Evolutionary conservation across 2,888 invertebrate genomes (phyloP).

Genomic region (Bombylius discolor): DNA sequence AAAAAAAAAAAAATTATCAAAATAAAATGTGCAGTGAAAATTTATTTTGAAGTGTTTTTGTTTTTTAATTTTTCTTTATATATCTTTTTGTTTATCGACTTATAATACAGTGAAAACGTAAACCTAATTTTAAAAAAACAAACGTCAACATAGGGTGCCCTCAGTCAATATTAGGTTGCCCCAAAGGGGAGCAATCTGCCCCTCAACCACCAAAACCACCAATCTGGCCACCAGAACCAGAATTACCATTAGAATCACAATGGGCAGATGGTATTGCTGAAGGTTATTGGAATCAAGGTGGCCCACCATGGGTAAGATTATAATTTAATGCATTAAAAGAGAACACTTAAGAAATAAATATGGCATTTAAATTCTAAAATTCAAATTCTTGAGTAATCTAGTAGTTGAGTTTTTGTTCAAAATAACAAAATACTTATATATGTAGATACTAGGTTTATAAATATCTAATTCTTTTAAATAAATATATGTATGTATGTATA

Average conservation of each 20-base stretch:
- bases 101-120: no score
- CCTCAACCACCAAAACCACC: conserved; percentile 22
- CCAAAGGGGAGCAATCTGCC: conserved; percentile 23
- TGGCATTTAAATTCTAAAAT: background rate
- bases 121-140: background rate
- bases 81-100: no score
- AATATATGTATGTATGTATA: no score
- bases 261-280: conserved; percentile 27
- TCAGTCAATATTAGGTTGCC: conserved; percentile 27
- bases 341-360: background rate
- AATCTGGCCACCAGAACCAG: conserved; percentile 25
- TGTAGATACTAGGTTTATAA: no score
- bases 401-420: no score
- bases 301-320: conserved; percentile 26
- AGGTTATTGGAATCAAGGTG: conserved; percentile 28
- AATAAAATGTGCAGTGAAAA: no score
- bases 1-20: no score
- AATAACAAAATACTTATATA: no score
- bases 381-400: no score
- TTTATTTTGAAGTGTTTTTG: no score
- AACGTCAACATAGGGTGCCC: conserved; percentile 28
- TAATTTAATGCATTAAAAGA: background rate
- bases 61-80: no score
- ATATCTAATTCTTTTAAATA: no score
- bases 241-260: conserved; percentile 26